Conservation (phyloP, 1,140 invertebrate genomes). For the Lasioglossum albipes region DNA sequence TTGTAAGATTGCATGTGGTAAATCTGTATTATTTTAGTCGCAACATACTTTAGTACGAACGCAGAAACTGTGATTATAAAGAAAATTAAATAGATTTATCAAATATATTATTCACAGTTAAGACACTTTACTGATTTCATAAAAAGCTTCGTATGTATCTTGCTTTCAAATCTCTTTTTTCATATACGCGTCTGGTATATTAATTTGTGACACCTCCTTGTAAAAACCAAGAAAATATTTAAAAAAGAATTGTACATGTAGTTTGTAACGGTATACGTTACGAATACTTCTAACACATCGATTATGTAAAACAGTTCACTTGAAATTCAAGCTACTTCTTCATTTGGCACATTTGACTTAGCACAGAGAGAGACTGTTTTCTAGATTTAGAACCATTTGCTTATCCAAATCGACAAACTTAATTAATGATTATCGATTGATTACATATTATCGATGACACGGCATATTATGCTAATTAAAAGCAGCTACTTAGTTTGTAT, state of each 20-base stretch:
- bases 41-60: slow-evolving; percentile 51
- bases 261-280: slow-evolving; percentile 7
- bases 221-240: neutral
- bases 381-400: slow-evolving; percentile 29
- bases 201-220: slow-evolving; percentile 19
- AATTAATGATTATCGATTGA: slow-evolving; percentile 16
- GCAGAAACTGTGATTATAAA: slow-evolving; percentile 58
- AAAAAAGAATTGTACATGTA: slow-evolving; percentile 32
- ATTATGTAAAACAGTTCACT: slow-evolving; percentile 20
- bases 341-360: slow-evolving; percentile 32
- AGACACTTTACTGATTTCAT: slow-evolving; percentile 38
- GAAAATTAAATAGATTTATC: slow-evolving; percentile 55
- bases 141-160: slow-evolving; percentile 35
- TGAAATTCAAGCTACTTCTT: slow-evolving; percentile 30
- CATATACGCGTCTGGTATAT: neutral
- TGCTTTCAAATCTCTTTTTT: slow-evolving; percentile 25
- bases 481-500: slow-evolving; percentile 28
- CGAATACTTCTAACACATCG: slow-evolving; percentile 26
- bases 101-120: slow-evolving; percentile 40
- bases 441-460: slow-evolving; percentile 7
- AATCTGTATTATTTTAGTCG: slow-evolving; percentile 54
- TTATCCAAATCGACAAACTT: slow-evolving; percentile 28
- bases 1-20: slow-evolving; percentile 51
- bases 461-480: slow-evolving; percentile 21
- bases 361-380: slow-evolving; percentile 53